Evolutionary conservation across 2,888 invertebrate genomes (phyloP).

Genomic region (Nemapogon koenigi): DNA sequence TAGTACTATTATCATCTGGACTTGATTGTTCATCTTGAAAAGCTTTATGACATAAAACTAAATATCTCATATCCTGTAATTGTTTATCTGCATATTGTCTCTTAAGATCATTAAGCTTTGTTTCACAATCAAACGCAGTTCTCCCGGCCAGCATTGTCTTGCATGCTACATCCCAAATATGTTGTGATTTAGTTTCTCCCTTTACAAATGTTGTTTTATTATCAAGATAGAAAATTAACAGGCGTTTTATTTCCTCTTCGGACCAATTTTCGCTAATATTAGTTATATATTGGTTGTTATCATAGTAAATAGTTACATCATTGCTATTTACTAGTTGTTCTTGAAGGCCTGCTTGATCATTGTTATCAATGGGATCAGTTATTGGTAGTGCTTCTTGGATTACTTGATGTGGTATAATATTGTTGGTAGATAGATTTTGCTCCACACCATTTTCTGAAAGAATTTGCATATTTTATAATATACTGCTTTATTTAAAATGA

Average conservation of each 20-base stretch:
- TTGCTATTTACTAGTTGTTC: neutral
- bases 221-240: slow-evolving; percentile 45
- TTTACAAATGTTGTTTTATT: slow-evolving; percentile 42
- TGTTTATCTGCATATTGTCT: slow-evolving; percentile 30
- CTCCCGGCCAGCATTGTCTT: slow-evolving; percentile 44
- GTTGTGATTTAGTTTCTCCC: slow-evolving; percentile 31
- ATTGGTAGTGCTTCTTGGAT: neutral
- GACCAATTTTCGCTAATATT: slow-evolving; percentile 30
- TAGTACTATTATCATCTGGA: slow-evolving; percentile 16
- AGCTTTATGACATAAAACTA: slow-evolving; percentile 38
- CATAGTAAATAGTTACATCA: neutral
- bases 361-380: neutral
- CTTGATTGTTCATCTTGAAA: slow-evolving; percentile 32
- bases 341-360: neutral
- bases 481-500: too few species aligned
- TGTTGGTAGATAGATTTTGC: slow-evolving; percentile 1
- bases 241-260: slow-evolving; percentile 35
- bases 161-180: slow-evolving; percentile 48
- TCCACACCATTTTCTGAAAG: slow-evolving; percentile 4
- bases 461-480: neutral
- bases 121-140: slow-evolving; percentile 32
- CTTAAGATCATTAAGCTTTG: slow-evolving; percentile 30
- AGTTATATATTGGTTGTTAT: too few species aligned
- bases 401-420: neutral
- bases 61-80: slow-evolving; percentile 30